Base-by-base conservation (phyloP, 2,797 vertebrate genomes). In the Ammospiza maritima region DNA sequence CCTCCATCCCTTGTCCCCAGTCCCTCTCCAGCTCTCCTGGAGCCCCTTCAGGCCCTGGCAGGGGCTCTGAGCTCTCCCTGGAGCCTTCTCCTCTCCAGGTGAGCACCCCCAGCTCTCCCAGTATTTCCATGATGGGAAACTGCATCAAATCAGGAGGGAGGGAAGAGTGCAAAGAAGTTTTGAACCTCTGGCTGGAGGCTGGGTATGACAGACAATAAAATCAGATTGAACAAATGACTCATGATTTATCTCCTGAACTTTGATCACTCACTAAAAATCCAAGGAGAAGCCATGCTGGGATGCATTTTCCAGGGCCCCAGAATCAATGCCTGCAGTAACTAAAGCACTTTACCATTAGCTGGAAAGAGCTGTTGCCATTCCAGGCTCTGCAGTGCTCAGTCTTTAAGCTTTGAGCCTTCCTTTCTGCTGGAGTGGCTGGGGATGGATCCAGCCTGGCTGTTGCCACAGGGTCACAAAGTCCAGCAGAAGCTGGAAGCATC, bases 321-420 rank as follows among this genome's bases (percentile, higher is more conserved):
- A 95, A 95, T 86, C 90, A 32, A 88, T 90, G 72, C 62, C 75
- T 54, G 64, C 86, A 89, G 81, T 85, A 77, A 74, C 56, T 58
- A 29, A 85, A 85, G 84, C 86, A 80, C 83, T 86, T 94, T 2
- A 66, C 30, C 20, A 3, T 32, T 2, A 70, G 69, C 72, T 87
- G 74, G 36, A 66, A 89, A 88, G 61, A 85, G 85, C 84, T 71
- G 61, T 65, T 86, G 6, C 86, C 3, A 1, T 45, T 87, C 45
- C 38, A 54, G 47, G 8, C 81, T 16, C 8, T 9, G 56, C 50
- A 60, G 70, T 6, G 1, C 13, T 91, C 57, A 26, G 42, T 15
- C 45, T 32, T 22, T 20, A 13, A 90, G 79, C 57, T 60, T n/a
- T 30, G 56, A 76, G 65, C 7, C 13, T 38, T 67, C 14, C 32